These are phyloP conservation scores for Baronia brevicornis DNA, from an alignment of 2,888 invertebrate species.

Conservation along the genomic window DNA sequence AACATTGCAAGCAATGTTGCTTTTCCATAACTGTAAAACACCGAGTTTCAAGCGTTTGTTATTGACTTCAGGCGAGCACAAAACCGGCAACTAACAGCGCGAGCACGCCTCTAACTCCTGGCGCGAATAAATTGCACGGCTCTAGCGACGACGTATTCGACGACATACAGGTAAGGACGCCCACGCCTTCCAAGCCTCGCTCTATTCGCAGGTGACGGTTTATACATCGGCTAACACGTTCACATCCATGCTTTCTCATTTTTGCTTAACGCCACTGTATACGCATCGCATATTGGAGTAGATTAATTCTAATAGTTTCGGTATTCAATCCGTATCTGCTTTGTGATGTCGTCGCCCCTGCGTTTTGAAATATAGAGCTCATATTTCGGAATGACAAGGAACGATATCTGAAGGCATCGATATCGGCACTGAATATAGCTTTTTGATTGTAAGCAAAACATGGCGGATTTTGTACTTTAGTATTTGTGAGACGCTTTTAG, in stretches of 20 bases:
- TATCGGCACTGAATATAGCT: slow-evolving; percentile 27
- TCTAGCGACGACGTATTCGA: slow-evolving; percentile 66
- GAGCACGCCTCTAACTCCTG: slow-evolving; percentile 61
- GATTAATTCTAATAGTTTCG: slow-evolving; percentile 25
- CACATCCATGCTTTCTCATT: slow-evolving; percentile 58
- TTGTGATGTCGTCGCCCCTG: slow-evolving; percentile 36
- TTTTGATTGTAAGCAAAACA: slow-evolving; percentile 31
- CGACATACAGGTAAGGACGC: slow-evolving; percentile 60
- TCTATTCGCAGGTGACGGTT: slow-evolving; percentile 58
- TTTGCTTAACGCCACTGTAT: slow-evolving; percentile 45
- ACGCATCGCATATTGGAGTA: slow-evolving; percentile 19
- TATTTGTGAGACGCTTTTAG: slow-evolving; percentile 18
- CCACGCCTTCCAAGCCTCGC: slow-evolving; percentile 20
- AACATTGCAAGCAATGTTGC: too few species aligned
- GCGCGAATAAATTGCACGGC: slow-evolving; percentile 57
- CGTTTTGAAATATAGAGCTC: slow-evolving; percentile 67
- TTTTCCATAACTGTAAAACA: too few species aligned
- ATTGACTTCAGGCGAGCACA: slow-evolving; percentile 45
- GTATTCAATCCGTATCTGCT: slow-evolving; percentile 31
- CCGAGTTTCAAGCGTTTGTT: slow-evolving; percentile 16
- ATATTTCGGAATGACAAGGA: slow-evolving; percentile 55
- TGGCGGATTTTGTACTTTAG: slow-evolving; percentile 28
- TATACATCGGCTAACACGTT: slow-evolving; percentile 61
- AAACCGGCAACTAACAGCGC: slow-evolving; percentile 64
- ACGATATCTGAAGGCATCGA: slow-evolving; percentile 30